These are phyloP conservation scores for Panonychus citri DNA, from an alignment of 1,140 invertebrate species.

Conservation along the genomic window DNA sequence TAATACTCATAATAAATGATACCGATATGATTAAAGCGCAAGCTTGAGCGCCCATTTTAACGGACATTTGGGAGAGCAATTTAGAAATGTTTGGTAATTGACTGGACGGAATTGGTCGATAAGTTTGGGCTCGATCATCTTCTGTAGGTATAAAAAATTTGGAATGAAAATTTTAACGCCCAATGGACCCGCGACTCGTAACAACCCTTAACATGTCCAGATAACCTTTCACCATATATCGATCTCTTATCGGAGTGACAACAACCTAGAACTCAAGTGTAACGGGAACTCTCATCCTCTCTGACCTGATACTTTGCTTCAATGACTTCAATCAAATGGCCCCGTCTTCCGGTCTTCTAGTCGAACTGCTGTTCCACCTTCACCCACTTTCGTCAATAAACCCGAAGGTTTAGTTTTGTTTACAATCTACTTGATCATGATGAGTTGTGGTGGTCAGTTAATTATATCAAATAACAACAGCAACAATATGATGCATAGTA, in stretches of 20 bases:
- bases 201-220: conserved; percentile 14
- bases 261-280: background rate
- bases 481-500: no score
- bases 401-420: background rate
- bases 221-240: background rate
- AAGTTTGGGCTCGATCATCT: background rate
- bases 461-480: no score
- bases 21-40: conserved; percentile 32
- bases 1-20: no score
- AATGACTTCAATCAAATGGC: no score
- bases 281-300: background rate
- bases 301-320: background rate
- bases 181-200: conserved; percentile 19
- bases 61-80: conserved; percentile 33
- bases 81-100: conserved; percentile 58
- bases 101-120: conserved; percentile 16
- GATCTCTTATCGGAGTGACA: background rate
- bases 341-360: background rate
- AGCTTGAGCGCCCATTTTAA: conserved; percentile 33
- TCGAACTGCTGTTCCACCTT: background rate
- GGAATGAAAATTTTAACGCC: conserved; percentile 21
- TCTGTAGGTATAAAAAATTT: background rate
- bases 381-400: background rate
- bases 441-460: no score
- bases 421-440: no score